Percentiles rank a stretch among this genome's conserved stretches.
Evolutionary conservation across 2,888 invertebrate genomes (phyloP).

Genomic region (Azorinus chamasolen): DNA sequence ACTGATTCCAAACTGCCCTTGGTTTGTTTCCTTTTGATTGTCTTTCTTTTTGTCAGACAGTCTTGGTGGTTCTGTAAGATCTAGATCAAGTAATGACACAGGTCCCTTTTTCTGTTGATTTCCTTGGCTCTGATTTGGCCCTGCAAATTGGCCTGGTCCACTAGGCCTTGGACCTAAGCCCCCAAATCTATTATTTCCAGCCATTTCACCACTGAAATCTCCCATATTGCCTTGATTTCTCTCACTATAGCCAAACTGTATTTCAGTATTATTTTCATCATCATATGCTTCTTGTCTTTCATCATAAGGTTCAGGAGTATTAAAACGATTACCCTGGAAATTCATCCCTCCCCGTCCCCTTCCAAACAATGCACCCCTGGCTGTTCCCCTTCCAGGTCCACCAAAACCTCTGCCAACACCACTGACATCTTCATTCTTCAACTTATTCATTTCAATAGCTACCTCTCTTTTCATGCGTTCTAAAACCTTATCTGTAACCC

Average conservation of each 20-base stretch:
- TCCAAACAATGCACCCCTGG: conserved; percentile 2
- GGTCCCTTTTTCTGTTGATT: too few relatives aligned
- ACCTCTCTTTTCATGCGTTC: conserved; percentile 53
- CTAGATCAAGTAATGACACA: too few relatives aligned
- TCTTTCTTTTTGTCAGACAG: too few relatives aligned
- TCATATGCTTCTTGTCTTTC: background rate
- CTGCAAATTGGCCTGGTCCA: conserved; percentile 13
- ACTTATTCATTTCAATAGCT: conserved; percentile 45
- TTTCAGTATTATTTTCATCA: background rate
- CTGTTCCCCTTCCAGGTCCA: conserved; percentile 1
- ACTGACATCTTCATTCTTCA: conserved; percentile 11
- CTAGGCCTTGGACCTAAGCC: background rate
- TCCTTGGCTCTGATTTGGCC: conserved; percentile 16
- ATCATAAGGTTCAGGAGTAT: conserved; percentile 4
- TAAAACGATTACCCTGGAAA: conserved; percentile 37
- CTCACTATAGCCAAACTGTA: background rate
- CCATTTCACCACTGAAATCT: too few relatives aligned
- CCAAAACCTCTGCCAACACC: conserved; percentile 12
- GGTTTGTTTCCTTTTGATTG: too few relatives aligned
- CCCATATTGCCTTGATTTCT: too few relatives aligned
- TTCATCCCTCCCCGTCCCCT: conserved; percentile 22
- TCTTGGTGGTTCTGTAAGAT: too few relatives aligned
- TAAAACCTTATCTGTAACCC: conserved; percentile 32
- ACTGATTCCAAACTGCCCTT: too few relatives aligned
- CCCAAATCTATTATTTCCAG: too few relatives aligned